phyloP scores from a whole-genome alignment of 1,140 invertebrate genomes.

The Heterodera schachtii region DNA sequence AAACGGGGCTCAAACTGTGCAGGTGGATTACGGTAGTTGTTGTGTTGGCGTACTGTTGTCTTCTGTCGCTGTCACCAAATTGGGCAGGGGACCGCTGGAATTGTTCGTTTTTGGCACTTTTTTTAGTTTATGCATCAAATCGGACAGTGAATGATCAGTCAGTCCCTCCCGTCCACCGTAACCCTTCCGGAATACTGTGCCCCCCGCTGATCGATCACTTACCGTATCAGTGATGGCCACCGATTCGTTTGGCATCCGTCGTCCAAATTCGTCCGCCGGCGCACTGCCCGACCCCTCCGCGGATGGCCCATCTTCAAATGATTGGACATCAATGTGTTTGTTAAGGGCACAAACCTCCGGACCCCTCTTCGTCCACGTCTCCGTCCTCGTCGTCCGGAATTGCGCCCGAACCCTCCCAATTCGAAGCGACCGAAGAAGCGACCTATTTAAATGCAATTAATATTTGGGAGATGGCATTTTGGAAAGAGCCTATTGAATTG shows the following conservation, averaged over 20 bases:
- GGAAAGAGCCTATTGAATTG: background rate
- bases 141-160: too few species aligned
- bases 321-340: too few species aligned
- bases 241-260: background rate
- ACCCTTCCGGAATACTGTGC: too few species aligned
- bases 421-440: background rate
- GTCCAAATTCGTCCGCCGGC: slow-evolving; percentile 1
- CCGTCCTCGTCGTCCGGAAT: slow-evolving; percentile 10
- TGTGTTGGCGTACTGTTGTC: background rate
- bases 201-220: background rate
- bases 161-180: too few species aligned
- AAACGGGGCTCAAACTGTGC: background rate
- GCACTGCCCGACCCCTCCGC: background rate
- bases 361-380: slow-evolving; percentile 14
- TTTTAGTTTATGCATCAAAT: too few species aligned
- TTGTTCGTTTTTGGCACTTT: background rate
- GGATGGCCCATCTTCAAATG: background rate
- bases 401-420: slow-evolving; percentile 11
- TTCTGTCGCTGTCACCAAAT: background rate
- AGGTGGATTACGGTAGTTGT: slow-evolving; percentile 1
- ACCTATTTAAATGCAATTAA: too few species aligned
- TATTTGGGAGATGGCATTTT: too few species aligned
- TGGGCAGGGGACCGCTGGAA: background rate
- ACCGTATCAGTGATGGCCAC: slow-evolving; percentile 3
- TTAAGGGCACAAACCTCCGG: background rate